A percentile compares a stretch with the other conserved stretches of the same genome.
These are phyloP conservation scores for Rhopalosiphum maidis DNA, from an alignment of 1,140 invertebrate genomes.

Conservation along the genomic window DNA sequence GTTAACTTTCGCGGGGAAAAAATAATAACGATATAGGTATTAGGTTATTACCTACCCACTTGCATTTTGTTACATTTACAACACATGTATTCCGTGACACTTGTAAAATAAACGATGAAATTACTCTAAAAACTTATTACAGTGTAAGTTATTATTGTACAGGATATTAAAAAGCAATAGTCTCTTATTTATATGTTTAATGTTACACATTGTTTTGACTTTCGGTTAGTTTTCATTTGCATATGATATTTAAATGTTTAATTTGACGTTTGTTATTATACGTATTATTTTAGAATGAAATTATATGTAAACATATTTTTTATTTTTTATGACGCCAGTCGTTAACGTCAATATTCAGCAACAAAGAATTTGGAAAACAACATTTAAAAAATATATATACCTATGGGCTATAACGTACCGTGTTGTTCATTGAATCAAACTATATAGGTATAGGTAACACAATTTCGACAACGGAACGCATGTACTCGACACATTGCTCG, in stretches of 20 bases:
- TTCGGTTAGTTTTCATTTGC: background rate
- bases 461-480: background rate
- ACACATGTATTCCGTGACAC: background rate
- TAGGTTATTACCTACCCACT: too few relatives aligned
- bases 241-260: background rate
- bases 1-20: background rate
- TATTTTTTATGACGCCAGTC: background rate
- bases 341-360: background rate
- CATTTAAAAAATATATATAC: background rate
- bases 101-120: background rate
- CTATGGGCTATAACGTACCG: background rate
- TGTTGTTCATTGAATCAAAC: background rate
- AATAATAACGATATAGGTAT: background rate
- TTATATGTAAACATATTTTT: background rate
- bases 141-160: background rate
- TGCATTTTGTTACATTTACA: background rate
- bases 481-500: background rate
- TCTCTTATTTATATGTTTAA: background rate
- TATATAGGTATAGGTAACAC: background rate
- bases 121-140: background rate
- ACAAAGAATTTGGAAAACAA: background rate
- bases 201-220: background rate
- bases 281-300: constrained; percentile 10
- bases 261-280: background rate
- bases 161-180: background rate